Base-by-base conservation (phyloP, 92 coral and sea anemone genomes). In the Blastomussa wellsi region DNA sequence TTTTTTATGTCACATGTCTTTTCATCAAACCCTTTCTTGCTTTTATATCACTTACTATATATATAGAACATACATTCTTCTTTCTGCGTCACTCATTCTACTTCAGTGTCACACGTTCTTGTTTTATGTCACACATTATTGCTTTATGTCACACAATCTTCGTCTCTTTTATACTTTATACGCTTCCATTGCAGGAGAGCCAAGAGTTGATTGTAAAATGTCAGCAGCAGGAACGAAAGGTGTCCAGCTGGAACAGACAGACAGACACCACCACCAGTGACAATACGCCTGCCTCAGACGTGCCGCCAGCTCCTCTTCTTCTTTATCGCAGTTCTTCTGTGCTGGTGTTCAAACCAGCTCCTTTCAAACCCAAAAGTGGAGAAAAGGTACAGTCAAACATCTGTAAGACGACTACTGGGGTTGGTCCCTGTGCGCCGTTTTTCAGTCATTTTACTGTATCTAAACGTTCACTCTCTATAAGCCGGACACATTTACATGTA, bases 341-440 rank as follows among this genome's bases (percentile, higher is more conserved):
- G 82, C 88, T 96, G 92, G 89, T 95, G 14, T 91, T 96, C 55
- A 90, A 83, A 84, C 97, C 99, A 31, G 93, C 99, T 9, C 95
- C 95, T 5, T 96, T 92, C 72, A 77, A 84, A 80, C 93, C 98
- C 7, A 89, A 70, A 49, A 79, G 51, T 33, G 93, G 95, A 31
- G 89, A 92, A 36, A 90, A 91, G 98, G 99, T 94, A 67, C n/a
- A n/a, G n/a, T n/a, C n/a, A n/a, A n/a, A n/a, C n/a, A n/a, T n/a
- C n/a, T n/a, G n/a, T n/a, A n/a, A n/a, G n/a, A n/a, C n/a, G n/a
- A n/a, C n/a, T n/a, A n/a, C n/a, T n/a, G n/a, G n/a, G n/a, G n/a
- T n/a, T n/a, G n/a, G n/a, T n/a, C n/a, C n/a, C n/a, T n/a, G n/a
- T n/a, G n/a, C n/a, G n/a, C n/a, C n/a, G n/a, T n/a, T n/a, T n/a